A percentile compares a stretch with the other conserved stretches of the same genome.
Evolutionary conservation across 2,888 invertebrate genomes (phyloP).

Genomic region (Xylota segnis): DNA sequence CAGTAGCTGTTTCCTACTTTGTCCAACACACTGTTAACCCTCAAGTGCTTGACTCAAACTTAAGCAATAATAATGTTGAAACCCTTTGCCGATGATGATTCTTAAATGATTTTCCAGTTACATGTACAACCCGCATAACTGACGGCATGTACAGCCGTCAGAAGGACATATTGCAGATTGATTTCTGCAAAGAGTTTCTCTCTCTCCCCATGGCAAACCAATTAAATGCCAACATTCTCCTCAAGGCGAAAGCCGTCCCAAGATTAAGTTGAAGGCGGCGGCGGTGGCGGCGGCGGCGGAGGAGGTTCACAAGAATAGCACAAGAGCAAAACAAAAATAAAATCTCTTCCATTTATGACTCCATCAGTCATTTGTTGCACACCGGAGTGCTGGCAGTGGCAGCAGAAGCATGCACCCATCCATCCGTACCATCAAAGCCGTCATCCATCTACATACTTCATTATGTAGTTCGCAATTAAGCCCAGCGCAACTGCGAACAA

Average conservation of each 20-base stretch:
- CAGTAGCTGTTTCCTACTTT: background rate
- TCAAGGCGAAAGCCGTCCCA: slow-evolving; percentile 59
- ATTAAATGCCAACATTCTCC: slow-evolving; percentile 74
- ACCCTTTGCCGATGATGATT: slow-evolving; percentile 14
- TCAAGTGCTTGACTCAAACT: background rate
- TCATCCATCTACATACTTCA: slow-evolving; percentile 69
- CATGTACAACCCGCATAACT: slow-evolving; percentile 16
- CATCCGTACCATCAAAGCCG: slow-evolving; percentile 46
- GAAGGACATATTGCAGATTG: slow-evolving; percentile 58
- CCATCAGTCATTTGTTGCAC: slow-evolving; percentile 70
- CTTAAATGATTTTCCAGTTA: background rate
- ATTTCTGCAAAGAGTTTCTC: slow-evolving; percentile 51
- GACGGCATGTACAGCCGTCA: slow-evolving; percentile 23
- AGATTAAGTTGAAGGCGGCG: slow-evolving; percentile 66
- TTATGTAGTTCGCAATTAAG: slow-evolving; percentile 76
- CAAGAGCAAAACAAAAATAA: slow-evolving; percentile 12
- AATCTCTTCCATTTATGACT: slow-evolving; percentile 74
- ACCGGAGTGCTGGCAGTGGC: slow-evolving; percentile 32
- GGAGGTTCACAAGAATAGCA: slow-evolving; percentile 30
- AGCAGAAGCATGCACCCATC: slow-evolving; percentile 48
- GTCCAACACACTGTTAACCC: slow-evolving; percentile 13
- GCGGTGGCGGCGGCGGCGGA: slow-evolving; percentile 57
- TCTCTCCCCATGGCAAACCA: slow-evolving; percentile 55
- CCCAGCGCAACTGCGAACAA: slow-evolving; percentile 68
- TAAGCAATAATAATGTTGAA: slow-evolving; percentile 27